Conservation (phyloP, 2,888 invertebrate genomes). For the Willowsia nigromaculata region DNA sequence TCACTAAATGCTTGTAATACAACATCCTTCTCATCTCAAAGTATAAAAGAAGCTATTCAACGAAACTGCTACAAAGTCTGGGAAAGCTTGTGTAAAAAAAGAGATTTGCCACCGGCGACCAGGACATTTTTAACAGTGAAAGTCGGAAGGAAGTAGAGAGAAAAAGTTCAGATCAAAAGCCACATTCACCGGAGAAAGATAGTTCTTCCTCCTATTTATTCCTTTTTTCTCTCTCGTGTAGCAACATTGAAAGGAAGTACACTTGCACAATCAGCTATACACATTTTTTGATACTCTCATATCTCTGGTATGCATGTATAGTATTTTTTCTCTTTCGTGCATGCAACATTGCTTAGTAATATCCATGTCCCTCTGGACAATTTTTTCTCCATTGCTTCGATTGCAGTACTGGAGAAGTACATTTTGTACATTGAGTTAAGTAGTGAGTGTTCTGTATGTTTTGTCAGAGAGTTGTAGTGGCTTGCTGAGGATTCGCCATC, state of each 20-base stretch:
- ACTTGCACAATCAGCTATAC: neutral
- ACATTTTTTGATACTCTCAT: neutral
- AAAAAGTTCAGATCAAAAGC: slow-evolving; percentile 28
- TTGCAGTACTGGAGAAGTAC: neutral
- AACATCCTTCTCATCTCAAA: neutral
- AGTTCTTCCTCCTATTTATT: neutral
- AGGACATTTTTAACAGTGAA: slow-evolving; percentile 32
- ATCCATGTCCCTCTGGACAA: slow-evolving; percentile 34
- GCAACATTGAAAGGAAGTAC: neutral
- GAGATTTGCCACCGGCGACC: neutral
- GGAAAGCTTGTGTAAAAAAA: neutral
- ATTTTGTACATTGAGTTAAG: neutral
- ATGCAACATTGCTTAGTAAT: slow-evolving; percentile 9
- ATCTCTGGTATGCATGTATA: neutral
- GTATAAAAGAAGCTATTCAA: neutral
- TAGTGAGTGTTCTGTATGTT: neutral
- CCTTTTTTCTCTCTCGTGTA: neutral
- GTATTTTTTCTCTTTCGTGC: neutral
- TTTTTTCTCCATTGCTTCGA: neutral
- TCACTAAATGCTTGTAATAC: neutral
- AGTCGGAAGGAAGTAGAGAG: neutral
- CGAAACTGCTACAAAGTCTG: neutral
- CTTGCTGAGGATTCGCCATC: slow-evolving; percentile 51
- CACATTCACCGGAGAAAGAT: neutral
- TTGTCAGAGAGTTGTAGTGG: neutral